These are phyloP conservation scores for Trichosurus vulpecula DNA, from an alignment of 2,797 vertebrate genomes.

Conservation along the genomic window DNA sequence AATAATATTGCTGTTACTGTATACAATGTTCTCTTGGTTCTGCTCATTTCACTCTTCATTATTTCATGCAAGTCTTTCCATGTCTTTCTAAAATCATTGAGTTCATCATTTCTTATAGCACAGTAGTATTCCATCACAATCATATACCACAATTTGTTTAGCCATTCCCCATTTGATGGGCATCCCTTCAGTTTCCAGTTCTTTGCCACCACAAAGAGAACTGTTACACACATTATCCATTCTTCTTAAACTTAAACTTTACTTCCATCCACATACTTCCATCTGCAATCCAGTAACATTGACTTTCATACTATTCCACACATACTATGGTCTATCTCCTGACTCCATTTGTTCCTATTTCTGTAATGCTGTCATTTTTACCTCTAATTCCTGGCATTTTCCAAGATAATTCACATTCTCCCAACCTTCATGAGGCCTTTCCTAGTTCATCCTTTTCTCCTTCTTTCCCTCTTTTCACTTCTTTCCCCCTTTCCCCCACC, in stretches of 20 bases:
- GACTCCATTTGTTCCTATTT: too few species aligned
- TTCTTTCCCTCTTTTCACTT: background rate
- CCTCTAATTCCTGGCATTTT: background rate
- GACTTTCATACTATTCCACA: background rate
- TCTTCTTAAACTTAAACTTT: background rate
- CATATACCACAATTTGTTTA: background rate
- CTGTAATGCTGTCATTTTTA: background rate
- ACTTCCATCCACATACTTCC: background rate
- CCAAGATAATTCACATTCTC: background rate
- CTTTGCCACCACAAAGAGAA: background rate
- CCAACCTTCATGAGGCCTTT: background rate
- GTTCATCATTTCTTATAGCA: too few species aligned
- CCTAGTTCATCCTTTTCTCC: background rate
- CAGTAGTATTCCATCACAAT: background rate
- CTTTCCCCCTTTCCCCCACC: background rate
- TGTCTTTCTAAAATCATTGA: too few species aligned
- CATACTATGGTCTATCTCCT: background rate
- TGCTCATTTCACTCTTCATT: too few species aligned
- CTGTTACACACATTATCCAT: background rate
- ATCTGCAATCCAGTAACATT: background rate
- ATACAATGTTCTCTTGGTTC: too few species aligned
- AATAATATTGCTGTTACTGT: too few species aligned
- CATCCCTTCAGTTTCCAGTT: background rate
- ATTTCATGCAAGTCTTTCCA: too few species aligned
- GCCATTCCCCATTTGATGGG: background rate